phyloP scores from a whole-genome alignment of 2,797 vertebrate genomes.

The Microctenopoma stevenorrisi region DNA sequence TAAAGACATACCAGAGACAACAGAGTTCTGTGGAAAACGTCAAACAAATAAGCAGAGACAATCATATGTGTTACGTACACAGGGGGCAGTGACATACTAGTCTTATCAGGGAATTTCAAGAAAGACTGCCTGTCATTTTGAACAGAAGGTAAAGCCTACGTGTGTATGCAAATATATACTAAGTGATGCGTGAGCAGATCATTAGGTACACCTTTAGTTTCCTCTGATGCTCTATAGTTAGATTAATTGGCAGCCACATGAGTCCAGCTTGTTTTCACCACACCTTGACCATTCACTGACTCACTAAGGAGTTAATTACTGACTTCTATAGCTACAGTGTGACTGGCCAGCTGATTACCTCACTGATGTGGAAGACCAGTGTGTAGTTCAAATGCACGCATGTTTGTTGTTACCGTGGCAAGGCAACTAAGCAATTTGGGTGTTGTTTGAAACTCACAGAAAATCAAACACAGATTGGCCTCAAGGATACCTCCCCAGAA shows the following conservation, averaged over 20 bases:
- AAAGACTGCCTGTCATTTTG: slow-evolving; percentile 20
- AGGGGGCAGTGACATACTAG: slow-evolving; percentile 38
- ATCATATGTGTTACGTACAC: slow-evolving; percentile 32
- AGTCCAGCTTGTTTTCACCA: slow-evolving; percentile 29
- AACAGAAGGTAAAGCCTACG: not conserved
- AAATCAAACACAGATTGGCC: slow-evolving; percentile 8
- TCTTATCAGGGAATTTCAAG: slow-evolving; percentile 23
- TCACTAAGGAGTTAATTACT: slow-evolving; percentile 44
- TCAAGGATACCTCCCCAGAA: slow-evolving; percentile 8
- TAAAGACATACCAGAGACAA: not conserved
- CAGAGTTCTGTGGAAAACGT: not conserved
- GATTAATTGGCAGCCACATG: slow-evolving; percentile 9
- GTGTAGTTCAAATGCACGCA: slow-evolving; percentile 18
- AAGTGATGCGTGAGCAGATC: not conserved
- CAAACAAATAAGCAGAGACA: not conserved
- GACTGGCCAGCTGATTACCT: slow-evolving; percentile 29
- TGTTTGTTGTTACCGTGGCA: slow-evolving; percentile 37
- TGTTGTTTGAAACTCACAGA: slow-evolving; percentile 12
- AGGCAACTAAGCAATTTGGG: slow-evolving; percentile 21
- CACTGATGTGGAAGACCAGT: slow-evolving; percentile 33
- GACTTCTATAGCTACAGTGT: slow-evolving; percentile 35
- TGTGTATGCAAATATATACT: not conserved
- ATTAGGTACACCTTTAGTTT: not conserved
- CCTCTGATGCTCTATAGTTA: not conserved
- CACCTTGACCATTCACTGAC: slow-evolving; percentile 17